Percentiles rank a stretch among this genome's conserved stretches.
Evolutionary conservation across 2,888 invertebrate genomes (phyloP).

Genomic region (Emmelina monodactyla): DNA sequence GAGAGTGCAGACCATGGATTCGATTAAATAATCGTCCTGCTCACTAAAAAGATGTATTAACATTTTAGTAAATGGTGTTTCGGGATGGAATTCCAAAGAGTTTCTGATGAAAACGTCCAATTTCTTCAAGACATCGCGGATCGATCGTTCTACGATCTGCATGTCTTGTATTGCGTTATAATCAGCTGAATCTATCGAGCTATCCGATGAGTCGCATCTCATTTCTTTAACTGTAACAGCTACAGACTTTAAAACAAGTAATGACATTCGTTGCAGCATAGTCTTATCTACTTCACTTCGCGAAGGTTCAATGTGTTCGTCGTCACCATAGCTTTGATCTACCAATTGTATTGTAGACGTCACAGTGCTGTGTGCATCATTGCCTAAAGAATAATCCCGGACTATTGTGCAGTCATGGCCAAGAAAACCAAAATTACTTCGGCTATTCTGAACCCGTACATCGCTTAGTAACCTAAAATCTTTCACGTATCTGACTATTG

Average conservation of each 20-base stretch:
- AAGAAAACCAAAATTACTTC: slow-evolving; percentile 53
- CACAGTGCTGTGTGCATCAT: slow-evolving; percentile 32
- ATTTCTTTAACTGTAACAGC: slow-evolving; percentile 92
- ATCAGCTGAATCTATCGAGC: slow-evolving; percentile 83
- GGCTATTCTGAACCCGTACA: slow-evolving; percentile 46
- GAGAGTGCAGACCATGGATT: slow-evolving; percentile 90
- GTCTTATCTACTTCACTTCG: slow-evolving; percentile 74
- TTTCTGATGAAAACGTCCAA: slow-evolving; percentile 84
- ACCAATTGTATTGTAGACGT: slow-evolving; percentile 48
- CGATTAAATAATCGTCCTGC: slow-evolving; percentile 90
- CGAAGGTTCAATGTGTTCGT: slow-evolving; percentile 37
- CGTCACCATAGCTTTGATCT: slow-evolving; percentile 53
- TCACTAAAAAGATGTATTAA: slow-evolving; percentile 88
- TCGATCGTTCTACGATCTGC: slow-evolving; percentile 86
- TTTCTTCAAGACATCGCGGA: slow-evolving; percentile 82
- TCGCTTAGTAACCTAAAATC: slow-evolving; percentile 78
- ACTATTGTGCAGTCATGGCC: slow-evolving; percentile 48
- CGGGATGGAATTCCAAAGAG: slow-evolving; percentile 84
- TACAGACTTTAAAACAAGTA: slow-evolving; percentile 87
- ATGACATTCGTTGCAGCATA: slow-evolving; percentile 83
- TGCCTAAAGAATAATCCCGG: slow-evolving; percentile 40
- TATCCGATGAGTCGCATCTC: slow-evolving; percentile 84
- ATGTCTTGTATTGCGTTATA: slow-evolving; percentile 89
- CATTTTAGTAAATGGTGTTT: slow-evolving; percentile 87
- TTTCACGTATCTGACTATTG: slow-evolving; percentile 85